These are phyloP conservation scores for Phaenicophaeus curvirostris DNA, from an alignment of 2,797 vertebrate species.

Conservation along the genomic window DNA sequence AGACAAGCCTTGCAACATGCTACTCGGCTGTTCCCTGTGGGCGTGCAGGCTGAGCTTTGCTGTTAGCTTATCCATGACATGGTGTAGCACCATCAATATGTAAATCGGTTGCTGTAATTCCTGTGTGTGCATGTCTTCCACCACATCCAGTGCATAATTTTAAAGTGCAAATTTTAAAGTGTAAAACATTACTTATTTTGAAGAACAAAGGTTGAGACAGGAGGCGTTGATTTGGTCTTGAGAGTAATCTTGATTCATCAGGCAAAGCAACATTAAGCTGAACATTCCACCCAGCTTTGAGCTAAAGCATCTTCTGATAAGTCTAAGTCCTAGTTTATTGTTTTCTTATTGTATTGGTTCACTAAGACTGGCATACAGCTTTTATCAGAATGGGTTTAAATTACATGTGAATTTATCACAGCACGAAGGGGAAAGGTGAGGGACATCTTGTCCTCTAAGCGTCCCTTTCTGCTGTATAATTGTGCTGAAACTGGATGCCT, in stretches of 20 bases:
- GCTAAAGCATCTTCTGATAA: background rate
- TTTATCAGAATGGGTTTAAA: background rate
- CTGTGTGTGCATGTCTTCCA: background rate
- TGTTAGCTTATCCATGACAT: background rate
- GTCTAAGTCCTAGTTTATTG: background rate
- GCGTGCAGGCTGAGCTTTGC: fast-evolving
- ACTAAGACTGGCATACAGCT: background rate
- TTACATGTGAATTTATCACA: background rate
- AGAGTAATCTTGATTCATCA: background rate
- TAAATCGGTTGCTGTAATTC: background rate
- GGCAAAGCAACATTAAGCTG: background rate
- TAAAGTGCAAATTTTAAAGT: conserved; percentile 76
- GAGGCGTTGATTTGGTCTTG: conserved; percentile 9
- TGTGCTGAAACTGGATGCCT: background rate
- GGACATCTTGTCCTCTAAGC: background rate
- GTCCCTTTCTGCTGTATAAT: background rate
- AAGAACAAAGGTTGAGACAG: background rate
- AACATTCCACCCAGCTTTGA: background rate
- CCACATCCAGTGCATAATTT: conserved; percentile 68
- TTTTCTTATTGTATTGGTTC: background rate
- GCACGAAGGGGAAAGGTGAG: background rate
- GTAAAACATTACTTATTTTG: background rate
- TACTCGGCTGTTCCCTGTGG: background rate
- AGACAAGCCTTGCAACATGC: background rate
- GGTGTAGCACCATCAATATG: background rate